A percentile compares a stretch with the other conserved stretches of the same genome.
Evolutionary conservation across 1,140 invertebrate genomes (phyloP).

Genomic region (Zaprionus inermis): DNA sequence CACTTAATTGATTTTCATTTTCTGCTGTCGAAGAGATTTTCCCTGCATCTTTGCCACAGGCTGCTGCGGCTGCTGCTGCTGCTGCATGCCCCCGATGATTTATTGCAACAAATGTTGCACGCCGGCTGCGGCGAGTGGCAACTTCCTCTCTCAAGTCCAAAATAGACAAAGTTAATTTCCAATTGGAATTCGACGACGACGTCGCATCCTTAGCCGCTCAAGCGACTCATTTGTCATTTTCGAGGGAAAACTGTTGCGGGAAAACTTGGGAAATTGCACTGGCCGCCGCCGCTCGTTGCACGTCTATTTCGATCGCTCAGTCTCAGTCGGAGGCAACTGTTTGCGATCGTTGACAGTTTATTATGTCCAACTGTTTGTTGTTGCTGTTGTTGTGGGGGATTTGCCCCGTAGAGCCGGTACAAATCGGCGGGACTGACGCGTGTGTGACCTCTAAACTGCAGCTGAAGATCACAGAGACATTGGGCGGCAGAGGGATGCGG

Average conservation of each 20-base stretch:
- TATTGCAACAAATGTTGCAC: conserved; percentile 72
- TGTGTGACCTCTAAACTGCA: conserved; percentile 41
- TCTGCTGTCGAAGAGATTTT: conserved; percentile 33
- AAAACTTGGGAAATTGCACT: conserved; percentile 39
- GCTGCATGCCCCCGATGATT: conserved; percentile 56
- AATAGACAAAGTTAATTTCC: conserved; percentile 76
- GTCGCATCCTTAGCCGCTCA: conserved; percentile 41
- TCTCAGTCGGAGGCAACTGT: conserved; percentile 16
- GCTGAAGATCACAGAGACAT: conserved; percentile 19
- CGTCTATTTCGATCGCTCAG: conserved; percentile 67
- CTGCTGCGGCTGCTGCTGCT: background rate
- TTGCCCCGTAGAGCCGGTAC: conserved; percentile 17
- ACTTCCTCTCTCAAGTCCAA: conserved; percentile 64
- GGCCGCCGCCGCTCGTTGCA: conserved; percentile 30
- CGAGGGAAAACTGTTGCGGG: conserved; percentile 1
- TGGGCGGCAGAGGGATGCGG: too few species aligned
- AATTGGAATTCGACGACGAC: conserved; percentile 55
- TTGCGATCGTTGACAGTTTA: conserved; percentile 66
- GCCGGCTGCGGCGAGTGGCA: conserved; percentile 1
- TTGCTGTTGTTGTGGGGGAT: conserved; percentile 29
- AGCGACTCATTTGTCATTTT: conserved; percentile 73
- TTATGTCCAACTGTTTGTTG: conserved; percentile 77
- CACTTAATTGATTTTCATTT: conserved; percentile 71
- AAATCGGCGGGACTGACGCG: conserved; percentile 20
- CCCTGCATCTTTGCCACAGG: conserved; percentile 19